These are phyloP conservation scores for Eucera pruinosa DNA, from an alignment of 2,888 invertebrate species.

Conservation along the genomic window DNA sequence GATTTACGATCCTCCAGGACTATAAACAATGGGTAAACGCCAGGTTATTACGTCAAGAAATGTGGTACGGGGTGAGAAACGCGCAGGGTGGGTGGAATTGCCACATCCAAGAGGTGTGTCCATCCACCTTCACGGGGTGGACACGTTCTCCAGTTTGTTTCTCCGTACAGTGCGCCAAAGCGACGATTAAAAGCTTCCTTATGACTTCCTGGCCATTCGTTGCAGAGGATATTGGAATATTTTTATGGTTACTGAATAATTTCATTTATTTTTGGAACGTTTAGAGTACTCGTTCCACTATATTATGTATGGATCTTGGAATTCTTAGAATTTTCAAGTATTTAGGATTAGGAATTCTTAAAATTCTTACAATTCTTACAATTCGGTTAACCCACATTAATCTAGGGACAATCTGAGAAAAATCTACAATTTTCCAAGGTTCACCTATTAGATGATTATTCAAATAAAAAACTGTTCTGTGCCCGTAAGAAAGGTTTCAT, in stretches of 20 bases:
- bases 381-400: too few species aligned
- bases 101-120: conserved; percentile 65
- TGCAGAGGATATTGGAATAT: neutral
- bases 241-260: neutral
- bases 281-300: neutral
- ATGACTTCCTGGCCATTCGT: too few species aligned
- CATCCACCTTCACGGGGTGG: conserved; percentile 55
- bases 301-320: neutral
- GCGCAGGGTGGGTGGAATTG: conserved; percentile 35
- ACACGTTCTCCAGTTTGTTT: conserved; percentile 16
- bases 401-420: too few species aligned
- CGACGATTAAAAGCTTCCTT: neutral
- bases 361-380: too few species aligned
- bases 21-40: conserved; percentile 76
- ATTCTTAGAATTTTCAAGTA: neutral
- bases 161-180: conserved; percentile 1
- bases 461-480: too few species aligned
- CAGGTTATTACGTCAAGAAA: conserved; percentile 71
- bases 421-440: too few species aligned
- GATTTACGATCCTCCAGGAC: conserved; percentile 68
- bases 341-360: too few species aligned
- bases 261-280: neutral
- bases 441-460: too few species aligned
- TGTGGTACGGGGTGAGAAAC: conserved; percentile 27
- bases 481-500: too few species aligned